Evolutionary conservation across 2,888 invertebrate species (phyloP).

Genomic region (Hypercompe scribonia): DNA sequence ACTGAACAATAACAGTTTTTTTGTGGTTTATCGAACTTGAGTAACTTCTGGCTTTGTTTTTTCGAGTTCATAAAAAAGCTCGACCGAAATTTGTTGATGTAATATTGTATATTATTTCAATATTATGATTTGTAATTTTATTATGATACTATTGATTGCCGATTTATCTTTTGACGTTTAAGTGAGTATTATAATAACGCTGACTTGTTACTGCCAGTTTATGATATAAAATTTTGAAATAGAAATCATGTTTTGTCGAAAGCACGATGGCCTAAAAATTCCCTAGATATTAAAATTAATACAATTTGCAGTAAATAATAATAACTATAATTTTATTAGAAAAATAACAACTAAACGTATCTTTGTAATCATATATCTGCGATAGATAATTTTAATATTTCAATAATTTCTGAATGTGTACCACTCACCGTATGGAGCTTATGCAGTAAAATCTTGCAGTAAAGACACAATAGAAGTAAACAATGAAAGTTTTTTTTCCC

Average conservation of each 20-base stretch:
- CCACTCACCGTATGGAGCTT: background rate
- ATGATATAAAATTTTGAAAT: background rate
- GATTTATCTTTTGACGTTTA: too few species aligned
- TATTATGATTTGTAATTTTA: background rate
- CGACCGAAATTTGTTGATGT: background rate
- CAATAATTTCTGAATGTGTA: background rate
- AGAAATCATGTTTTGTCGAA: background rate
- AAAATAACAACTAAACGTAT: too few species aligned
- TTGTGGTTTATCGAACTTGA: background rate
- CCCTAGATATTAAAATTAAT: background rate
- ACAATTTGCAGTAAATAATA: too few species aligned
- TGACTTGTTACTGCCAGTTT: background rate
- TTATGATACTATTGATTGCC: background rate
- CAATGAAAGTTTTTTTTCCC: background rate
- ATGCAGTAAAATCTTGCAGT: background rate
- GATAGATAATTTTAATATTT: background rate
- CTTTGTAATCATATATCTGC: too few species aligned
- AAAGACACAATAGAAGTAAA: background rate
- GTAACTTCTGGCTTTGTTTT: background rate
- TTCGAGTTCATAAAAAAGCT: background rate
- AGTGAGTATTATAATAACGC: too few species aligned
- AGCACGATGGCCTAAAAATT: background rate
- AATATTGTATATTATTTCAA: background rate
- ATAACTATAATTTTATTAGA: too few species aligned
- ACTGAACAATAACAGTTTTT: conserved; percentile 18